Evolutionary conservation across 2,888 invertebrate genomes (phyloP).

Genomic region (Eupithecia insigniata): DNA sequence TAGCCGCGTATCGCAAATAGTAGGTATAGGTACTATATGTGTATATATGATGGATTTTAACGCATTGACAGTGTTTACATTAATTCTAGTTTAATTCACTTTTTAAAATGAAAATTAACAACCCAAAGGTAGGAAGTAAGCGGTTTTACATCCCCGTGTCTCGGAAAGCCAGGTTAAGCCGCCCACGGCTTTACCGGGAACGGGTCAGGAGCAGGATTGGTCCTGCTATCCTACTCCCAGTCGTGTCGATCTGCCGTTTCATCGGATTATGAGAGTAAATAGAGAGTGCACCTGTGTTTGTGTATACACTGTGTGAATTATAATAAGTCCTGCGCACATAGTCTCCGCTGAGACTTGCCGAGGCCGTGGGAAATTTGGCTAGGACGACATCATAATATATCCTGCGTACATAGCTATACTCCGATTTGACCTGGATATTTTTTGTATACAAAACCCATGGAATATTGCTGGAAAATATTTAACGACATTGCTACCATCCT

Average conservation of each 20-base stretch:
- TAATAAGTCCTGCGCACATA: background rate
- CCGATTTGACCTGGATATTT: too few species aligned
- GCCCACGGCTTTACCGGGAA: too few species aligned
- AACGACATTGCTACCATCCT: too few species aligned
- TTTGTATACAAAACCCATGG: too few species aligned
- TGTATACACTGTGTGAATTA: background rate
- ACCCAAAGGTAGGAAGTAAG: background rate
- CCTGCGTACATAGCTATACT: too few species aligned
- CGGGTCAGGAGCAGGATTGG: too few species aligned
- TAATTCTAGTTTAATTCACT: background rate
- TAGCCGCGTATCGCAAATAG: too few species aligned
- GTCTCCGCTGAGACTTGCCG: too few species aligned
- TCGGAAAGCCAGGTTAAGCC: background rate
- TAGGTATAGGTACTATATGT: too few species aligned
- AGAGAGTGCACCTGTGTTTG: conserved; percentile 1
- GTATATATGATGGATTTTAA: background rate
- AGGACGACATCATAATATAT: too few species aligned
- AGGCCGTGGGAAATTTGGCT: too few species aligned
- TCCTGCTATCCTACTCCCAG: background rate
- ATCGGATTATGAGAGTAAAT: background rate
- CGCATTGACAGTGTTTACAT: background rate
- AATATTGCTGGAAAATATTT: too few species aligned
- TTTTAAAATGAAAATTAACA: background rate
- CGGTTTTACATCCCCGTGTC: background rate
- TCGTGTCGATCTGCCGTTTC: background rate